Evolutionary conservation across 2,113 vertebrate genomes (phyloP), one percentile per base, ranked within the genome.

Genomic region (Aspiorhynchus laticeps): DNA sequence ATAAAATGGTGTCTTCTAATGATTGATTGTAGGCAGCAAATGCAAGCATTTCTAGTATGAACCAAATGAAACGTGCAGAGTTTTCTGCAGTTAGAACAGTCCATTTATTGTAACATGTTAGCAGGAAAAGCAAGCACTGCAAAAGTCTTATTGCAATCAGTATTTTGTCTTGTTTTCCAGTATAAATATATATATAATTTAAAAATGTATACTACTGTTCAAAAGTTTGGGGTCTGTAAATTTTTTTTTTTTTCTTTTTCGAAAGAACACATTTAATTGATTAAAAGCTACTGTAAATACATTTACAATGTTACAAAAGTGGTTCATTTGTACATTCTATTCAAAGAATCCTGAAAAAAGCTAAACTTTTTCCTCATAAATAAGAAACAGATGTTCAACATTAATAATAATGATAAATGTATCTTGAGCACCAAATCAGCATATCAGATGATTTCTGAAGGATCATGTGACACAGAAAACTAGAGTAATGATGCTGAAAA

Each of bases 51-150:
- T 78, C 28, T 2, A 33, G 2, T 33, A 31, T 78, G 26, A 24
- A 78, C 46, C 24, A 56, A 78, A 1, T 21, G 17, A 9, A 36
- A 61, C 43, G 11, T 48, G 41, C 43, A 48, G n/a, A 48, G 3
- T 24, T 59, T 21, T 61, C 2, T 24, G 38, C 14, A 65, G 14
- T 41, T 5, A 28, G 80, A 65, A 65, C 7, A 28, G 17, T 21
- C 5, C 1, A 3, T 46, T 46, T 14, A 38, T 38, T 21, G 46
- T 19, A 31, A 53, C 48, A 46, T 83, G 41, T 83, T 83, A 69
- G 80, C n/a, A 83, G 80, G 9, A 33, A 48, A 48, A 69, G 63
- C 80, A 83, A 69, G 76, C 76, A 53, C 48, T 19, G 19, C 48
- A 78, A 53, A 31, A 31, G 8, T 8, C 7, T 38, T 33, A 5